Percentiles rank a stretch among this genome's conserved stretches.
These are phyloP conservation scores for Catostomus latipinnis DNA, from an alignment of 2,797 vertebrate genomes.

Conservation along the genomic window DNA sequence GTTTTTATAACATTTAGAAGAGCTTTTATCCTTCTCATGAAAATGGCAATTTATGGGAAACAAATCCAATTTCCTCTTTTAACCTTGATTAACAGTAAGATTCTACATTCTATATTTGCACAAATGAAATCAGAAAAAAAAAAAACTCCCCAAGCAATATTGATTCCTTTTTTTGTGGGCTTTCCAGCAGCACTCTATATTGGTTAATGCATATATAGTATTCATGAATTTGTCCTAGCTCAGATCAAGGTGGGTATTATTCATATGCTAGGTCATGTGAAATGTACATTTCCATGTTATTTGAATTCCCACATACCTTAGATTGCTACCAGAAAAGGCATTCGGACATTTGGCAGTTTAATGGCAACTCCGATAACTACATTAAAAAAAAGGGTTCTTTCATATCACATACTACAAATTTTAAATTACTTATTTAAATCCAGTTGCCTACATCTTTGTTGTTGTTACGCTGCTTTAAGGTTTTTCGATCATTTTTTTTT, in stretches of 20 bases:
- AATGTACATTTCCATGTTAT: conserved; percentile 27
- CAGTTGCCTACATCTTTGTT: conserved; percentile 30
- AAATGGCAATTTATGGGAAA: conserved; percentile 47
- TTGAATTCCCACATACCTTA: not conserved
- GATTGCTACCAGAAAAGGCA: conserved; percentile 19
- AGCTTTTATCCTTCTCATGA: conserved; percentile 34
- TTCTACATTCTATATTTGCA: conserved; percentile 42
- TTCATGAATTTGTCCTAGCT: not conserved
- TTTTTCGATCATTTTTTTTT: conserved; percentile 37
- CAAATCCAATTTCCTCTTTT: conserved; percentile 17
- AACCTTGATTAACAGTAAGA: not conserved
- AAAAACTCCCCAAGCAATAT: conserved; percentile 54
- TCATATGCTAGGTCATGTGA: conserved; percentile 26
- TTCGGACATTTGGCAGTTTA: conserved; percentile 6
- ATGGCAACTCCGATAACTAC: not conserved
- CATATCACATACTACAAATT: conserved; percentile 22
- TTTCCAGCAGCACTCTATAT: conserved; percentile 57
- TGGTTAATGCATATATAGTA: conserved; percentile 34
- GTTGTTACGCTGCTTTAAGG: conserved; percentile 46
- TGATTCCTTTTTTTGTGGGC: conserved; percentile 17
- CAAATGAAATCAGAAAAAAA: conserved; percentile 45
- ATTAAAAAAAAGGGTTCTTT: not conserved
- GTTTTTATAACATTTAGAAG: conserved; percentile 38
- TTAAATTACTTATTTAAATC: conserved; percentile 12
- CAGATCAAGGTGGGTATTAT: conserved; percentile 17